phyloP scores from a whole-genome alignment of 2,797 vertebrate species.

The Halcyon smyrnensis region DNA sequence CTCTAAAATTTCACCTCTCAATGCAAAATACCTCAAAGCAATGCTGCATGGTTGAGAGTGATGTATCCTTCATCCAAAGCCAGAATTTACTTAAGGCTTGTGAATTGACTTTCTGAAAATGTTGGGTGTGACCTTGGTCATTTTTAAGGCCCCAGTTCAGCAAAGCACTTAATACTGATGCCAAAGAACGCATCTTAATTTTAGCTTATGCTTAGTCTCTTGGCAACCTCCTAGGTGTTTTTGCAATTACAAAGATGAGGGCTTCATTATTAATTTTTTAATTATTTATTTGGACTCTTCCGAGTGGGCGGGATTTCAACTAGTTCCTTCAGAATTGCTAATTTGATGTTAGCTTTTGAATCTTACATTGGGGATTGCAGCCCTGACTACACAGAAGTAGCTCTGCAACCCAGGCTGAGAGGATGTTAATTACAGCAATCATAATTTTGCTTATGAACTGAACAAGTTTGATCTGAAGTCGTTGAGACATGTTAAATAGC shows the following conservation, averaged over 20 bases:
- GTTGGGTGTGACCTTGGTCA: neutral
- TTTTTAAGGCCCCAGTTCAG: neutral
- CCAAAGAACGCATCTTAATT: neutral
- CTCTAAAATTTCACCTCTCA: neutral
- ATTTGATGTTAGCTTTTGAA: neutral
- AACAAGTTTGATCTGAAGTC: neutral
- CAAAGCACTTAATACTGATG: neutral
- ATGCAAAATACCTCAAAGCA: neutral
- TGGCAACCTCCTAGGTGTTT: neutral
- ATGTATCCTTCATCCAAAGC: neutral
- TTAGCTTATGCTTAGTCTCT: neutral
- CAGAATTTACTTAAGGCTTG: neutral
- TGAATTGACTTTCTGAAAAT: neutral
- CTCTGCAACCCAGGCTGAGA: neutral
- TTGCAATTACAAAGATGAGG: neutral
- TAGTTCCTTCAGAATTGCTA: neutral
- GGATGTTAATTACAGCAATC: neutral
- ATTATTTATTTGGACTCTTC: neutral
- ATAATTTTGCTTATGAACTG: neutral
- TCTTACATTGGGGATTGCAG: neutral
- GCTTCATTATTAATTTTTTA: no score
- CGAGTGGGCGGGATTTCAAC: neutral
- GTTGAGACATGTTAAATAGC: neutral
- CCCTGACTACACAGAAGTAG: neutral
- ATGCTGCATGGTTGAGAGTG: neutral